Evolutionary conservation across 2,797 vertebrate species (phyloP), one percentile per base, ranked within the genome.

Genomic region (Allobates femoralis): DNA sequence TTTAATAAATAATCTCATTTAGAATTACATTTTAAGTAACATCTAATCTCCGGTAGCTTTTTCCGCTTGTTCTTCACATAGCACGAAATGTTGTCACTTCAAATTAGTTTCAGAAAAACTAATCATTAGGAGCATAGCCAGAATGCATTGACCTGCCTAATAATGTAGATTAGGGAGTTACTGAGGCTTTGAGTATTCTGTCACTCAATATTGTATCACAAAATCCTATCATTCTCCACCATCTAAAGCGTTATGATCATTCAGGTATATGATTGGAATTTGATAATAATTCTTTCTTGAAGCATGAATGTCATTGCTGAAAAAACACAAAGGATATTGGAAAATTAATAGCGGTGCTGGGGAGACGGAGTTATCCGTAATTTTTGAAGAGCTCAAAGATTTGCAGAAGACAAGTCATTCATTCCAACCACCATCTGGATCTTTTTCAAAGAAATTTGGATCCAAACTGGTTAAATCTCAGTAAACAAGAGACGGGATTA

Each of bases 121-220:
- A 82, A 87, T 89, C 79, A 88, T 78, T 89, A 15, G 62, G 88
- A 89, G 80, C 23, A 85, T 10, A 84, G 0, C 0, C 14, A 81
- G 86, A 64, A 69, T 89, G 62, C 26, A 87, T 76, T 90, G 89
- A 90, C 89, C 37, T 89, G 86, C 88, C 55, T 82, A 88, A 89
- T 87, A 21, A 55, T 50, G 82, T 78, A 84, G 37, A 83, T 0
- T 0, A 89, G 69, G 69, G 50, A 90, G 1, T 58, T 79, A 58
- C 23, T 85, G 10, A 67, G 73, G 86, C 87, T 90, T 89, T 90
- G 88, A 90, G 89, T 90, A 87, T 89, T 83, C 74, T 87, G 77
- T 77, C 78, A 87, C 89, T 90, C 86, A 87, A 83, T 79, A 84
- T 87, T 84, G 81, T 87, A 80, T 84, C 81, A 80, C 41, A 87